Evolutionary conservation across 1,140 invertebrate genomes (phyloP), one percentile per base, ranked within the genome.

Genomic region (Cyrtorhinus lividipennis): DNA sequence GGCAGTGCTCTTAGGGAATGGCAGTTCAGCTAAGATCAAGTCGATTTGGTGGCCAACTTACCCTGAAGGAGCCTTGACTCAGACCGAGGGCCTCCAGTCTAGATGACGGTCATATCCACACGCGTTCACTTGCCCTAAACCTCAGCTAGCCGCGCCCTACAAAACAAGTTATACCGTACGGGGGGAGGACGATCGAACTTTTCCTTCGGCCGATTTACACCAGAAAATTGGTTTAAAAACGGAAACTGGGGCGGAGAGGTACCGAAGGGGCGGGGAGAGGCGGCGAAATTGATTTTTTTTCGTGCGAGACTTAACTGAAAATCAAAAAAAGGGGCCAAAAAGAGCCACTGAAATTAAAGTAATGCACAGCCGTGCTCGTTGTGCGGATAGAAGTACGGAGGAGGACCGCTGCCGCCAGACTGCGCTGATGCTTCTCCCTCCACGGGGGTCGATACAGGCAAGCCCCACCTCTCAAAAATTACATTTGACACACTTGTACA

Each of bases 401-500:
- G 10, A 53, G 48, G 48, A 53, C 8, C 48, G 8, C 48, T 53
- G 48, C 48, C 48, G 48, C 48, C 48, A 53, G 48, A 53, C 48
- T 53, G 48, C 48, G 48, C 48, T 22, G 48, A 20, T 15, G 48
- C 8, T 20, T 22, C 48, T 53, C 48, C 48, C 48, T 53, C 48
- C 48, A 53, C 48, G 20, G 20, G 48, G 48, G 48, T 53, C 48
- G 48, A 53, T 53, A 53, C 48, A 53, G 48, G 12, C 48, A 53
- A 53, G 48, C 48, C 48, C 48, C 48, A 53, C 48, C 48, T 53
- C 48, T 53, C 48, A 53, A 53, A 53, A 53, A 53, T 53, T 53
- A 53, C 48, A 53, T 53, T 53, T 53, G 48, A 53, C 48, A 53
- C 48, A 53, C 48, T 53, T 53, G 48, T 53, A 53, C 48, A 53